Conservation (phyloP, 1,140 invertebrate genomes). For the Bombus sylvicola region DNA sequence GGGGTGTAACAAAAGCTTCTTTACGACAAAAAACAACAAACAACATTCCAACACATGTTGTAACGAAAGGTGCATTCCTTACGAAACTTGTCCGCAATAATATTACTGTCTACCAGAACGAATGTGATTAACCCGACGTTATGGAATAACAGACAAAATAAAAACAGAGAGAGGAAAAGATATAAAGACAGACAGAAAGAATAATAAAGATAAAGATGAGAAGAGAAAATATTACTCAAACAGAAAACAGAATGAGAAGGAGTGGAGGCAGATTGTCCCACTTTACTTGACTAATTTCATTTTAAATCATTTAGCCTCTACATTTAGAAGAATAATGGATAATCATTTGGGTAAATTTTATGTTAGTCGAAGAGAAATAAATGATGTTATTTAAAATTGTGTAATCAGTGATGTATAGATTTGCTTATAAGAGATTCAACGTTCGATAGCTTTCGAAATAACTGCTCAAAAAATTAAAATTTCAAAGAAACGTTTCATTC, state of each 20-base stretch:
- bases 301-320: background rate
- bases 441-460: background rate
- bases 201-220: background rate
- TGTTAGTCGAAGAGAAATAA: background rate
- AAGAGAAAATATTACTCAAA: background rate
- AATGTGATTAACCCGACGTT: constrained; percentile 32
- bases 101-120: constrained; percentile 55
- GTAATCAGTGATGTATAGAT: background rate
- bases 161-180: background rate
- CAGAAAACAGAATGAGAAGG: constrained; percentile 2
- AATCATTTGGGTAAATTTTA: background rate
- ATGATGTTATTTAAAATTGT: background rate
- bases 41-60: constrained; percentile 71
- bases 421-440: background rate
- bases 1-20: constrained; percentile 81
- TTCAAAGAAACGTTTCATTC: background rate
- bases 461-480: background rate
- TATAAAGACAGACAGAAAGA: constrained; percentile 14
- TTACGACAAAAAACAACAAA: constrained; percentile 73
- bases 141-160: constrained; percentile 12
- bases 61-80: constrained; percentile 71
- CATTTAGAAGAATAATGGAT: background rate
- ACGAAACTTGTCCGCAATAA: constrained; percentile 37
- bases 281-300: constrained; percentile 20
- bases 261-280: constrained; percentile 15